Percentiles rank a stretch among this genome's conserved stretches.
Conservation (phyloP, 2,797 vertebrate species). For the Oophaga sylvatica region DNA sequence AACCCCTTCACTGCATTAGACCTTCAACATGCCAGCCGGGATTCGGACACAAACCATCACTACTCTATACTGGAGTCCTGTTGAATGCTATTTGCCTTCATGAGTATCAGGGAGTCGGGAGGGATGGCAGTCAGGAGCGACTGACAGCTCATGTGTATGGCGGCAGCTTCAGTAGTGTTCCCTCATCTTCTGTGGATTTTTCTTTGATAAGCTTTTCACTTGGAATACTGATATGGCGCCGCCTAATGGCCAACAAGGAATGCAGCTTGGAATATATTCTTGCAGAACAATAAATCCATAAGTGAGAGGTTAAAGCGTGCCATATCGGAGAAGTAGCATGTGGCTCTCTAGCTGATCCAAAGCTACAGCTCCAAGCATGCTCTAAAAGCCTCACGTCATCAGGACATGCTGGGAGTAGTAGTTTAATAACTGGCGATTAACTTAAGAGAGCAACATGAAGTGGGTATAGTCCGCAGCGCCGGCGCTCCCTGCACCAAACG, state of each 20-base stretch:
- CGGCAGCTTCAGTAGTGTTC: too few species aligned
- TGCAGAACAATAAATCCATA: neutral
- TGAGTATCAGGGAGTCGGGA: too few species aligned
- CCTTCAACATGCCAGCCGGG: too few species aligned
- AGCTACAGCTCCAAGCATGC: neutral
- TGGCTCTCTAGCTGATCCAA: neutral
- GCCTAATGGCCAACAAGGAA: constrained; percentile 16
- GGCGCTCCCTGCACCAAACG: neutral
- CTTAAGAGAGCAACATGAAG: neutral
- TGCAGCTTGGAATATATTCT: neutral
- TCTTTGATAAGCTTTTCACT: neutral
- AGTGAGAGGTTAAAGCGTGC: neutral
- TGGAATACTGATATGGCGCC: neutral
- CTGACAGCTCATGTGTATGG: too few species aligned
- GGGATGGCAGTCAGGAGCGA: too few species aligned
- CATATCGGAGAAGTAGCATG: too few species aligned
- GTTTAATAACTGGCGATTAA: neutral
- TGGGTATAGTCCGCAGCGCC: neutral
- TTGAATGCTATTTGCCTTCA: too few species aligned
- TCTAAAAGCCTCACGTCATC: neutral
- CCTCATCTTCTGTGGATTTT: neutral
- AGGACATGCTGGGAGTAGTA: neutral
- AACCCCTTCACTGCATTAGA: too few species aligned
- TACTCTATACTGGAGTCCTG: too few species aligned
- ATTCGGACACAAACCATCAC: too few species aligned